Evolutionary conservation across 1,140 invertebrate genomes (phyloP), one percentile per base, ranked within the genome.

Genomic region (Mya arenaria): DNA sequence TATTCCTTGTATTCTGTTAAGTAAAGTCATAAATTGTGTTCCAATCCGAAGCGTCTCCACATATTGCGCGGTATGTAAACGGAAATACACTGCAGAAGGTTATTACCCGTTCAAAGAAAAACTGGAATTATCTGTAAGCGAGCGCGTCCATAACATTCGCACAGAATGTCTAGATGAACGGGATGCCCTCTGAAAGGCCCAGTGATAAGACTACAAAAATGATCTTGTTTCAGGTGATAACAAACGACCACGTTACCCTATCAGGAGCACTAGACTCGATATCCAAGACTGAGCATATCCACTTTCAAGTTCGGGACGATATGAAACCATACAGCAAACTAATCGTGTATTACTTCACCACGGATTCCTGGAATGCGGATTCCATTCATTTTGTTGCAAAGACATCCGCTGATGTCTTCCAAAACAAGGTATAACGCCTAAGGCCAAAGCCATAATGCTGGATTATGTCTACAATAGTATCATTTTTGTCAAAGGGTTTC

Each of bases 351-450:
- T 79, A 68, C 23, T 79, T 79, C 25, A 23, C 32, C 0, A 58
- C 32, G 3, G 17, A n/a, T 23, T 17, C n/a, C 4, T 79, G 75
- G 75, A 65, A 79, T 32, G 75, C 75, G 6, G 75, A 79, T 39
- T 62, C 75, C 15, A 23, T 68, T n/a, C 56, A 39, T 56, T 79
- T 79, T 25, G 41, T 48, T n/a, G 75, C 65, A 19, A 23, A 66
- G 5, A 48, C 41, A 2, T n/a, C 48, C 37, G 17, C 32, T 19
- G 34, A 66, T 13, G 55, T 55, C 19, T 58, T 79, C n/a, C 66
- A 19, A 68, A 79, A 79, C 41, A 79, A 79, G 63, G 75, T 79
- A 39, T 65, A n/a, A n/a, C n/a, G n/a, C n/a, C n/a, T n/a, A n/a
- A n/a, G n/a, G n/a, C n/a, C n/a, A n/a, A n/a, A n/a, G n/a, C n/a